Evolutionary conservation across 1,140 invertebrate genomes (phyloP).

Genomic region (Habropoda laboriosa): DNA sequence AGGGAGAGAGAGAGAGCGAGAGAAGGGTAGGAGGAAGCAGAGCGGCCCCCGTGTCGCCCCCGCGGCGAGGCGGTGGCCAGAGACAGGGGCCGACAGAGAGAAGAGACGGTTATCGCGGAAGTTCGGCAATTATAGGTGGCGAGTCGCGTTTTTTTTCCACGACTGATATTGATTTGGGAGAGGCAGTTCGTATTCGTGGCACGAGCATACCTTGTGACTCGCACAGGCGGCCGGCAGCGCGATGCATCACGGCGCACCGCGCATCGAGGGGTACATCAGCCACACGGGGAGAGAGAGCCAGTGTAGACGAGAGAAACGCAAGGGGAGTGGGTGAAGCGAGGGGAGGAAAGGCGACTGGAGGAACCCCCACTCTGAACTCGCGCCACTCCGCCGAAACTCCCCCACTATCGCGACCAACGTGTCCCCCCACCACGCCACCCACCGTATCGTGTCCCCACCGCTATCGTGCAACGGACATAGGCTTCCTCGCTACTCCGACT

Average conservation of each 20-base stretch:
- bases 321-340: constrained; percentile 23
- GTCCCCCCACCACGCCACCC: constrained; percentile 38
- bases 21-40: constrained; percentile 5
- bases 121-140: constrained; percentile 73
- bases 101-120: constrained; percentile 71
- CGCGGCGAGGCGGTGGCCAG: constrained; percentile 49
- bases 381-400: constrained; percentile 55
- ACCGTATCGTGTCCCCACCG: constrained; percentile 62
- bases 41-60: constrained; percentile 15
- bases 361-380: constrained; percentile 57
- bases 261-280: constrained; percentile 70
- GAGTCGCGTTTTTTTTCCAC: constrained; percentile 74
- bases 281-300: constrained; percentile 41
- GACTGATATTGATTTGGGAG: constrained; percentile 82
- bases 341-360: constrained; percentile 57
- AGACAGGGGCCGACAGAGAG: constrained; percentile 49
- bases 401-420: no score
- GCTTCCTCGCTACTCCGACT: constrained; percentile 55
- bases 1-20: no score
- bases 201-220: constrained; percentile 78
- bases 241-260: constrained; percentile 77
- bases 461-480: constrained; percentile 57
- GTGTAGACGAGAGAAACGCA: constrained; percentile 24
- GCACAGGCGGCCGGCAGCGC: constrained; percentile 68
- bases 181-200: constrained; percentile 79